Evolutionary conservation across 2,888 invertebrate species (phyloP).

Genomic region (Muschampia plurimacula): DNA sequence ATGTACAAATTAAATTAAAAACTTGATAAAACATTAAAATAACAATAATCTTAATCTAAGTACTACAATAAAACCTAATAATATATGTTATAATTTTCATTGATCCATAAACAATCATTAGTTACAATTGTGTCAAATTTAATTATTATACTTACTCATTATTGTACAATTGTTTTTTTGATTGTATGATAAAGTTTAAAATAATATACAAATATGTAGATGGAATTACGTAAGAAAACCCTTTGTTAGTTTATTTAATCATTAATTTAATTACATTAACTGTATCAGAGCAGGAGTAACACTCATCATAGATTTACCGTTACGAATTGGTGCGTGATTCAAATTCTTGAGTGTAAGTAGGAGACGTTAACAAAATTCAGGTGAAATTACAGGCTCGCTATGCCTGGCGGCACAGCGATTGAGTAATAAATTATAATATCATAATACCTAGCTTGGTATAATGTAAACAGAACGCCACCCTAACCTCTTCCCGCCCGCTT

Average conservation of each 20-base stretch:
- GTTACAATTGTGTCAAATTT: too few species aligned
- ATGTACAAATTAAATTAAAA: too few species aligned
- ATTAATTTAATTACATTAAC: background rate
- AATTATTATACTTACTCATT: too few species aligned
- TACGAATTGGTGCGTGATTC: conserved; percentile 70
- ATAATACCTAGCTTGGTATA: conserved; percentile 73
- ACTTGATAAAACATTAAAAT: too few species aligned
- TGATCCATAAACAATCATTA: too few species aligned
- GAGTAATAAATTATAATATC: conserved; percentile 82
- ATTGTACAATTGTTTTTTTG: too few species aligned
- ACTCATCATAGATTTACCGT: conserved; percentile 76
- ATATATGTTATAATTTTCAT: too few species aligned
- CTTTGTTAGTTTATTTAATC: background rate
- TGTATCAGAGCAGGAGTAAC: conserved; percentile 19
- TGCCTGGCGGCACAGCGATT: conserved; percentile 70
- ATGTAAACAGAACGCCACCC: conserved; percentile 71
- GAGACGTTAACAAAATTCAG: conserved; percentile 71
- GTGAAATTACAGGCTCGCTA: conserved; percentile 66
- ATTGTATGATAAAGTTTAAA: too few species aligned
- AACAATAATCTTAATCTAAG: too few species aligned
- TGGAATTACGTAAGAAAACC: too few species aligned
- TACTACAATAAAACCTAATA: too few species aligned
- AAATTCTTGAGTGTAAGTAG: conserved; percentile 68
- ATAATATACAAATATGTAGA: background rate
- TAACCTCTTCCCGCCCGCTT: conserved; percentile 51